These are phyloP conservation scores for Eumeta japonica DNA, from an alignment of 1,140 invertebrate species.

Conservation along the genomic window DNA sequence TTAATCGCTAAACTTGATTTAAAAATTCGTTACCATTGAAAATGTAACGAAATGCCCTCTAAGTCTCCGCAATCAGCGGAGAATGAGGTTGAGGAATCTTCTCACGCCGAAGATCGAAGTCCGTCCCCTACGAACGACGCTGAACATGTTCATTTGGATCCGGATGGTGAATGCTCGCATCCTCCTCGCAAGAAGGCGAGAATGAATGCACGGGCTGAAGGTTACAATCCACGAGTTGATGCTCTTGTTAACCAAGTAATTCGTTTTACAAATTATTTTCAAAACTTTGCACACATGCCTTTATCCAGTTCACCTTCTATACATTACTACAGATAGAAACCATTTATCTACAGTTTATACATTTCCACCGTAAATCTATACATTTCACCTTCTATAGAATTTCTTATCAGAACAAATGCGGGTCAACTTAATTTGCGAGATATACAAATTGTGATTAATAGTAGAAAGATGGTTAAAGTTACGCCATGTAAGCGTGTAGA, in stretches of 20 bases:
- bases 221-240: constrained; percentile 1
- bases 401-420: not conserved
- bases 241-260: constrained; percentile 2
- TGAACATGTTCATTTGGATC: not conserved
- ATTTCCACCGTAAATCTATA: too few species aligned
- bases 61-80: not conserved
- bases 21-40: too few species aligned
- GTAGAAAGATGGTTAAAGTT: not conserved
- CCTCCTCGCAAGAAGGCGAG: constrained; percentile 1
- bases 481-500: not conserved
- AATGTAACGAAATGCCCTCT: too few species aligned
- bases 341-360: not conserved
- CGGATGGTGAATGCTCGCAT: constrained; percentile 2
- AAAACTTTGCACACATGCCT: not conserved
- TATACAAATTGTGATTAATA: constrained; percentile 1
- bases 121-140: not conserved
- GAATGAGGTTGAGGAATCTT: not conserved
- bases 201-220: not conserved
- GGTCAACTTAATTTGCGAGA: constrained; percentile 3
- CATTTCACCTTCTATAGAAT: not conserved
- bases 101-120: not conserved
- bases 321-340: too few species aligned
- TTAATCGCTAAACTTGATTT: too few species aligned
- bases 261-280: constrained; percentile 1
- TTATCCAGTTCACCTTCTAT: not conserved